Conservation (phyloP, 2,113 vertebrate genomes). For the Pseudorhombus dupliciocellatus region DNA sequence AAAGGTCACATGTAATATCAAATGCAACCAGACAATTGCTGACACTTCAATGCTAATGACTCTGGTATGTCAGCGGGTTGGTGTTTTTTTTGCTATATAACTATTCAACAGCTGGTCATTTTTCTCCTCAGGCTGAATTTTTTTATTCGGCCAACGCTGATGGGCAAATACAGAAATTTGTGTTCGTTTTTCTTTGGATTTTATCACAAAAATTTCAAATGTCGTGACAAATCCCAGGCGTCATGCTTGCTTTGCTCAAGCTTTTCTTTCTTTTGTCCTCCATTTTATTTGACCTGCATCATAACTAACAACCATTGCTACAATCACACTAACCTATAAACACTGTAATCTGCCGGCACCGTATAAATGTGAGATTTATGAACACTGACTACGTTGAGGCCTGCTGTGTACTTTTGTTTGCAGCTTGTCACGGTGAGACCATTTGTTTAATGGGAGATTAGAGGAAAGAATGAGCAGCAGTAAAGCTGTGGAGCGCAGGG, state of each 20-base stretch:
- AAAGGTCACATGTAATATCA: neutral
- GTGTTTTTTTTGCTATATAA: neutral
- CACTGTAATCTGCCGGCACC: constrained; percentile 1
- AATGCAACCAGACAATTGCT: neutral
- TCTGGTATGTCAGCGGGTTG: neutral
- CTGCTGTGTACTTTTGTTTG: constrained; percentile 9
- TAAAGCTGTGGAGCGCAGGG: constrained; percentile 61
- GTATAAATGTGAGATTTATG: constrained; percentile 37
- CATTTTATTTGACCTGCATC: constrained; percentile 25
- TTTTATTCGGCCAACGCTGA: neutral
- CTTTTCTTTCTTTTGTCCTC: neutral
- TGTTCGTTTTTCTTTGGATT: neutral
- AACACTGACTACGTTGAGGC: constrained; percentile 5
- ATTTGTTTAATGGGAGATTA: constrained; percentile 67
- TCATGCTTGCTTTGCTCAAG: neutral
- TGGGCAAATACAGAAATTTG: no score
- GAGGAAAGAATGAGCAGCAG: constrained; percentile 56
- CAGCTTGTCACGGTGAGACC: constrained; percentile 43
- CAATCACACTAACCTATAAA: constrained; percentile 24
- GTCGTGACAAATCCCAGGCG: neutral
- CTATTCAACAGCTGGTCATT: neutral
- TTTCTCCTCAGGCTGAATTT: neutral
- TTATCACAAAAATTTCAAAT: no score
- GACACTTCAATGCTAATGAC: neutral
- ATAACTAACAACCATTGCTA: constrained; percentile 5